These are phyloP conservation scores for Onchidella celtica DNA, from an alignment of 2,888 invertebrate species.

Conservation along the genomic window DNA sequence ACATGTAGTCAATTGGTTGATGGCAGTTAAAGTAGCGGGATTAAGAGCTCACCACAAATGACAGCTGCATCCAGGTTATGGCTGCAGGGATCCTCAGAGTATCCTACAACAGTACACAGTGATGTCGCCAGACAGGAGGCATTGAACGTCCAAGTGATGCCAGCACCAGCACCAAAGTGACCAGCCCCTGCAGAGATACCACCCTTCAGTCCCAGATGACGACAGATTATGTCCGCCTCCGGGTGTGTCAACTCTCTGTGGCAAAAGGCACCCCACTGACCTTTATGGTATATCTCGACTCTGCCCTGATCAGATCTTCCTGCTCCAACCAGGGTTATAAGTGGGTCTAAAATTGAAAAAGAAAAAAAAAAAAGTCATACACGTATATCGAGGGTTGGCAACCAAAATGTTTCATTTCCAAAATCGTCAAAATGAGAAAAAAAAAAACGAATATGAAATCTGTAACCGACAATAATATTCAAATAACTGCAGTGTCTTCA, in stretches of 20 bases:
- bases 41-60: conserved; percentile 72
- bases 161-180: conserved; percentile 65
- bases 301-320: conserved; percentile 66
- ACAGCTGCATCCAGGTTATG: conserved; percentile 65
- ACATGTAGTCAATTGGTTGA: no score
- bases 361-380: no score
- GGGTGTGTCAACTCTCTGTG: conserved; percentile 61
- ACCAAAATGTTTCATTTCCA: no score
- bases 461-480: neutral
- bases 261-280: conserved; percentile 72
- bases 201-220: conserved; percentile 67
- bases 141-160: conserved; percentile 66
- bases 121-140: conserved; percentile 64
- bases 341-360: conserved; percentile 62
- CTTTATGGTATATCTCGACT: conserved; percentile 71
- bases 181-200: conserved; percentile 67
- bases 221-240: conserved; percentile 72
- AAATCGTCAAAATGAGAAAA: neutral
- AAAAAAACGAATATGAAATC: neutral
- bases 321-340: conserved; percentile 69
- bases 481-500: neutral
- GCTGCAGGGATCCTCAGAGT: conserved; percentile 54
- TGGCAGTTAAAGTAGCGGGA: no score
- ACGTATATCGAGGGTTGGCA: no score
- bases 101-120: conserved; percentile 58